These are phyloP conservation scores for Crocidura indochinensis DNA, from an alignment of 2,797 vertebrate species.

Conservation along the genomic window DNA sequence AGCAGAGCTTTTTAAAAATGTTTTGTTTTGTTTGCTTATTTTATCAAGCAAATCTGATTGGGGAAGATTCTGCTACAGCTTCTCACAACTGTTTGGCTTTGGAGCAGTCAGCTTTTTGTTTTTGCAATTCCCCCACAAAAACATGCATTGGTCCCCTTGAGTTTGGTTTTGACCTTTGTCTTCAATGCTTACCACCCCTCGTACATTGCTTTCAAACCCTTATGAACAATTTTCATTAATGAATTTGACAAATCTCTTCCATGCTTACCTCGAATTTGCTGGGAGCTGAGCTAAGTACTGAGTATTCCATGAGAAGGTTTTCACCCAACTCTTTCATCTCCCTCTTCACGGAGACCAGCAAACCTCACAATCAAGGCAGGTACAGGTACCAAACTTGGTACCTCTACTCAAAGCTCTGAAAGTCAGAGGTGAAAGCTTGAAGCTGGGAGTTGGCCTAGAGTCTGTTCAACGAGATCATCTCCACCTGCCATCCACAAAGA, in stretches of 20 bases:
- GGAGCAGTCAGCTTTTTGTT: constrained; percentile 20
- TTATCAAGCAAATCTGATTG: constrained; percentile 57
- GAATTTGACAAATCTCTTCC: not conserved
- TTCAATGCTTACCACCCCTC: not conserved
- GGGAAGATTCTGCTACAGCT: constrained; percentile 25
- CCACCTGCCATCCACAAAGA: not conserved
- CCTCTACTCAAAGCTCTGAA: constrained; percentile 13
- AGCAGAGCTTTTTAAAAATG: constrained; percentile 47
- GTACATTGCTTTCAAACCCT: not conserved
- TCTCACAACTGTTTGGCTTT: not conserved
- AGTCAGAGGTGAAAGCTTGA: not conserved
- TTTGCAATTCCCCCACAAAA: constrained; percentile 59
- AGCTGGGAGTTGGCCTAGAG: not conserved
- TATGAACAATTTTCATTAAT: not conserved
- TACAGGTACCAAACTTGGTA: not conserved
- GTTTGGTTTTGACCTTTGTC: constrained; percentile 54
- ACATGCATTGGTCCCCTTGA: constrained; percentile 4
- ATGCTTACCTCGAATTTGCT: not conserved
- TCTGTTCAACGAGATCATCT: not conserved
- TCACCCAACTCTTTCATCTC: not conserved
- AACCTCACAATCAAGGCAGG: not conserved
- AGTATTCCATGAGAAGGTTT: not conserved
- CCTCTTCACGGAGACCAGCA: not conserved
- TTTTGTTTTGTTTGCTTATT: constrained; percentile 26
- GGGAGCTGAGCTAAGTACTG: not conserved